Base-by-base conservation (phyloP, 2,888 invertebrate genomes). In the Spatulosminthurus flaviceps region DNA sequence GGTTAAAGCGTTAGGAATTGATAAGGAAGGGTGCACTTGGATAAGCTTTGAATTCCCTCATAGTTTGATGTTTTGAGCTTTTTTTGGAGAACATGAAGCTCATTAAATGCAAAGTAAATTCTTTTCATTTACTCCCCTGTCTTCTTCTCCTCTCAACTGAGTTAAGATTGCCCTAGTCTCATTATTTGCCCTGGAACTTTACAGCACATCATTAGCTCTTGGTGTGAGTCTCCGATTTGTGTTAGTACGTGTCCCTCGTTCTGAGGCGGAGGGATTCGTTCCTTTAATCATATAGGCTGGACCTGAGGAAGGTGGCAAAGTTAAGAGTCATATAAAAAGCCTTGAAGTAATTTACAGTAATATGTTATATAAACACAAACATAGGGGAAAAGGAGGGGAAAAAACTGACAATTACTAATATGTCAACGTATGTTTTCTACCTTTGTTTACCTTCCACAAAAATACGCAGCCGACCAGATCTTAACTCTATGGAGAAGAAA, bases 91-190 rank as follows among this genome's bases (percentile, higher is more conserved):
- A 76, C 67, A 75, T 24, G 21, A 43, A 67, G 69, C 76, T 76
- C 76, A 76, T 76, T 76, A 76, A 69, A 76, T 76, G 66, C 76
- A 76, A 66, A 76, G 67, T 67, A 69, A 76, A 76, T 76, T 76
- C 69, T 42, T 76, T 67, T 67, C 67, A 76, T 76, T 42, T 75
- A 64, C 43, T 75, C n/a, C n/a, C n/a, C n/a, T n/a, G n/a, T n/a
- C n/a, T n/a, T n/a, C n/a, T n/a, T n/a, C n/a, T n/a, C n/a, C n/a
- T n/a, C n/a, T n/a, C 76, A 69, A 67, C 67, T 19, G n/a, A 34
- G 28, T 64, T 41, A 28, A 67, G 43, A 67, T 67, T 75, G 24
- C 76, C 76, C 76, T 51, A 76, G 76, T 76, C 76, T 76, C 76
- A 76, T 76, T 76, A 76, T 66, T 76, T 76, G n/a, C n/a, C n/a